Percentiles rank a stretch among this genome's conserved stretches.
These are phyloP conservation scores for Rhagophthalmus giganteus DNA, from an alignment of 2,888 invertebrate species.

Conservation along the genomic window DNA sequence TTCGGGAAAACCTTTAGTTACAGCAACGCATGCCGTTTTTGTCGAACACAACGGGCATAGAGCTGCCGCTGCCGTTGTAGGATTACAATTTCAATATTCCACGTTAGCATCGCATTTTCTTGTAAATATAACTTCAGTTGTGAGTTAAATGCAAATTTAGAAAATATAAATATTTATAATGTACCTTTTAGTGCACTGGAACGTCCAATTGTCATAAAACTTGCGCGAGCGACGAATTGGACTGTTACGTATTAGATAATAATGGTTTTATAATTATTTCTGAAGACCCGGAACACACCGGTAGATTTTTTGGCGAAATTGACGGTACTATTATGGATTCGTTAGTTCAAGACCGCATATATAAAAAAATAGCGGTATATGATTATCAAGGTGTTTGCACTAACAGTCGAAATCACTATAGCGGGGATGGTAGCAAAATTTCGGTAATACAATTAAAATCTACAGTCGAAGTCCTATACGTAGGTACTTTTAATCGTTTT, in stretches of 20 bases:
- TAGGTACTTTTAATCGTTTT: slow-evolving; percentile 11
- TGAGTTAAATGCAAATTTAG: slow-evolving; percentile 52
- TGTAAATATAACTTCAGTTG: slow-evolving; percentile 84
- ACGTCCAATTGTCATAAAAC: slow-evolving; percentile 76
- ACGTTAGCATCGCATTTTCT: slow-evolving; percentile 78
- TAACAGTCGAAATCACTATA: slow-evolving; percentile 67
- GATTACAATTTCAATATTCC: slow-evolving; percentile 83
- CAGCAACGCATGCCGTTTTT: slow-evolving; percentile 90
- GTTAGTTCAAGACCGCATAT: slow-evolving; percentile 86
- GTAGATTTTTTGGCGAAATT: slow-evolving; percentile 91
- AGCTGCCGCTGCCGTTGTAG: slow-evolving; percentile 91
- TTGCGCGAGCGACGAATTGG: slow-evolving; percentile 83
- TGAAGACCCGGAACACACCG: slow-evolving; percentile 83
- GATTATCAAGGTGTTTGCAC: slow-evolving; percentile 90
- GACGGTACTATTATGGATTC: slow-evolving; percentile 95
- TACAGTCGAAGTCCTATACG: not conserved
- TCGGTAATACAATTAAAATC: slow-evolving; percentile 51
- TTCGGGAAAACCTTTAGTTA: slow-evolving; percentile 67
- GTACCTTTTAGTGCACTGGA: slow-evolving; percentile 68
- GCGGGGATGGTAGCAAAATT: slow-evolving; percentile 57
- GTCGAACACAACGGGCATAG: slow-evolving; percentile 80
- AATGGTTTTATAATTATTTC: slow-evolving; percentile 93
- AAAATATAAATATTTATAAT: not conserved
- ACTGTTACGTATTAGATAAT: slow-evolving; percentile 92
- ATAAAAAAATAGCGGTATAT: slow-evolving; percentile 82